Base-by-base conservation (phyloP, 2,113 vertebrate species). In the Forbesichthys agassizii region DNA sequence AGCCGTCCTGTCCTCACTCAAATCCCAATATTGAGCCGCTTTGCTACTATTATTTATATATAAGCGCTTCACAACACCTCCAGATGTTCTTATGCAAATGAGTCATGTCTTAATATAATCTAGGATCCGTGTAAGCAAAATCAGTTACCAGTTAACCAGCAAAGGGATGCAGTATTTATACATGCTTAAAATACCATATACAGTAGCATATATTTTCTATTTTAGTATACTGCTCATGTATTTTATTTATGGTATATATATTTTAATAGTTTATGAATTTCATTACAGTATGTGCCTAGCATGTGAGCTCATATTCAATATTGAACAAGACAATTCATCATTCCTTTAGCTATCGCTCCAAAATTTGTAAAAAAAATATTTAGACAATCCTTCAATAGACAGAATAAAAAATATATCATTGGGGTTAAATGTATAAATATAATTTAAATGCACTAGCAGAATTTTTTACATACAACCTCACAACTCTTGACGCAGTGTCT, bases 21-120 rank as follows among this genome's bases (percentile, higher is more conserved):
- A 55, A 83, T 6, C 84, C 61, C 75, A 84, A 78, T 72, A 75
- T 71, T 77, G 69, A 10, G 13, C 27, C 42, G 33, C 54, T 62
- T 33, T 60, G 48, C 72, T 1, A 0, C 49, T 18, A 42, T 65
- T 27, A 3, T 67, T 73, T 36, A 49, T 68, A 18, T 36, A 49
- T 68, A 18, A 78, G 36, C 46, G 74, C n/a, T 49, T 33, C 55
- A 61, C 33, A 60, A 55, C 70, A 27, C 69, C 63, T 42, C 49
- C 48, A 1, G 48, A 73, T 60, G 68, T 68, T 60, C 48, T 9
- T 47, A 16, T 36, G 51, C 9, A 56, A 5, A 18, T 54, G 56
- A 72, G 63, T 61, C 33, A 72, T 54, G 18, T 66, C 18, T 36
- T 63, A 7, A 61, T 70, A 42, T 42, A 42, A 42, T 42, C 36